These are phyloP conservation scores for Drosophila eugracilis DNA, from an alignment of 1,140 invertebrate genomes.

Conservation along the genomic window DNA sequence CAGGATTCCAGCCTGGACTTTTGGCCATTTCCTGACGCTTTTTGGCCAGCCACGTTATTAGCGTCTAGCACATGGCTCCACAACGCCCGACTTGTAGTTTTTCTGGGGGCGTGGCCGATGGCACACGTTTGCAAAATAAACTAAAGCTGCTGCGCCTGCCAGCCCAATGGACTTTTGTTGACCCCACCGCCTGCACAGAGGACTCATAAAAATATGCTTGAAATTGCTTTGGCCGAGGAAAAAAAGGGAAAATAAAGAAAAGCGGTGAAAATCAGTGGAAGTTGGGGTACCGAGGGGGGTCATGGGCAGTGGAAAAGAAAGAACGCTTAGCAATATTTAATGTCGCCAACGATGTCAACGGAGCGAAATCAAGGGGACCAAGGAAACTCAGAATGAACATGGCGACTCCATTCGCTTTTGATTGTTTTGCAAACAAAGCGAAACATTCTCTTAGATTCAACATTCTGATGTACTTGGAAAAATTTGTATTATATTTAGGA, in stretches of 20 bases:
- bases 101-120: conserved; percentile 38
- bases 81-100: too few species aligned
- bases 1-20: conserved; percentile 20
- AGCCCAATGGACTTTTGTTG: conserved; percentile 22
- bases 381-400: conserved; percentile 27
- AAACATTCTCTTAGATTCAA: conserved; percentile 45
- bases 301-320: conserved; percentile 29
- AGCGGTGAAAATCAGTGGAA: conserved; percentile 12
- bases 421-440: conserved; percentile 83
- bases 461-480: conserved; percentile 12
- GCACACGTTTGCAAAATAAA: conserved; percentile 77
- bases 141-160: conserved; percentile 75
- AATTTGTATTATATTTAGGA: background rate
- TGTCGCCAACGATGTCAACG: conserved; percentile 71
- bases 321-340: conserved; percentile 73
- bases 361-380: background rate
- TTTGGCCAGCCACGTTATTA: conserved; percentile 66
- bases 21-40: conserved; percentile 31
- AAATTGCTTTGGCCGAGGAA: conserved; percentile 72
- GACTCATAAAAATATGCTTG: conserved; percentile 79
- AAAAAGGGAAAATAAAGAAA: conserved; percentile 31
- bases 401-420: conserved; percentile 60
- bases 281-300: conserved; percentile 1
- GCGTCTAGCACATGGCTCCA: conserved; percentile 65
- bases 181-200: conserved; percentile 49